Base-by-base conservation (phyloP, 2,113 vertebrate species). In the Neotoma lepida region DNA sequence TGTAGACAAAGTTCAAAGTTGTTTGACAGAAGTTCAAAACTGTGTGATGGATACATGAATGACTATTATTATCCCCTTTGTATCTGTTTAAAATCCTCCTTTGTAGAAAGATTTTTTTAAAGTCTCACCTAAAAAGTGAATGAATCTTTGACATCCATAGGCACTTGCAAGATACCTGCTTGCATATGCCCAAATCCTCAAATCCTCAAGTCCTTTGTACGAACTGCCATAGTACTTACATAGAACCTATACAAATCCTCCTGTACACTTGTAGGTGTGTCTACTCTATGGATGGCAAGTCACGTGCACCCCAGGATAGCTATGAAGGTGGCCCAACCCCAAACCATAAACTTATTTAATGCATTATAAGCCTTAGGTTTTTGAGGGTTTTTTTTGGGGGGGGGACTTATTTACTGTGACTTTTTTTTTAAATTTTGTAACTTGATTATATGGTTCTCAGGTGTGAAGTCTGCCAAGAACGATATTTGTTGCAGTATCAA, bases 101-200 rank as follows among this genome's bases (percentile, higher is more conserved):
- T 66, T 61, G 35, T 49, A 20, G n/a, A 30, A 58, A 84, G 15
- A 46, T 30, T 44, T 46, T 44, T 86, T 68, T 64, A 54, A 89
- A 86, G n/a, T 66, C 64, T 80, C 70, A 88, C 61, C 35, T 54
- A 86, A 74, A 71, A 90, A 94, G 64, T 78, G 56, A 89, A 86
- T 71, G 80, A 9, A 63, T 49, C 39, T n/a, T 64, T 15, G 9
- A 8, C 17, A 24, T 82, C 66, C 28, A 63, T 9, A 24, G 26
- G 54, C 44, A n/a, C 61, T 14, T 35, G 76, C 35, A 89, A 56
- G 41, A 63, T 26, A 5, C 9, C 8, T 18, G 26, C 24, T 41
- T 33, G 7, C 12, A 33, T 28, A 73, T 3, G 51, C 17, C 51
- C 70, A 51, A 63, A 49, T 8, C 66, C 54, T 71, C 39, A 39